phyloP scores from a whole-genome alignment of 1,140 invertebrate genomes.

The Rhopalosiphum padi region DNA sequence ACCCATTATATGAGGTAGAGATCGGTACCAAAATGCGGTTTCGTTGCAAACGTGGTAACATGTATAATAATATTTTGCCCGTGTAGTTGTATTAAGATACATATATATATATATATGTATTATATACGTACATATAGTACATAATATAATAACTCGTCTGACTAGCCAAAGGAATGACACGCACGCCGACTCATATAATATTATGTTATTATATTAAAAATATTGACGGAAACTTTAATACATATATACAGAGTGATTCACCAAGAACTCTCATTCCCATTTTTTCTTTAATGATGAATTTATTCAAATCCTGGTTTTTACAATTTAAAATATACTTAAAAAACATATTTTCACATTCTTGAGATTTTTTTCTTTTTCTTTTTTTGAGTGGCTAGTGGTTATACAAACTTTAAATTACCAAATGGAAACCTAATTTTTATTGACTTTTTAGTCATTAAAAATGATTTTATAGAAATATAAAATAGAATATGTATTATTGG shows the following conservation, averaged over 20 bases:
- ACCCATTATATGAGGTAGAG: neutral
- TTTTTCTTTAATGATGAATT: too few species aligned
- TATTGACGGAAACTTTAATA: neutral
- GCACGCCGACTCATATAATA: neutral
- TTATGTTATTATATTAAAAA: neutral
- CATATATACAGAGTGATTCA: neutral
- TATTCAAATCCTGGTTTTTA: too few species aligned
- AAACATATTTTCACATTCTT: neutral
- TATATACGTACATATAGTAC: too few species aligned
- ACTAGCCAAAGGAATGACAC: neutral
- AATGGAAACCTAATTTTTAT: too few species aligned
- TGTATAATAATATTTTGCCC: neutral
- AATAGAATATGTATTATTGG: too few species aligned
- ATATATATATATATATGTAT: neutral
- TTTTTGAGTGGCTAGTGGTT: neutral
- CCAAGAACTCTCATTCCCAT: neutral
- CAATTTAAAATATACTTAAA: neutral
- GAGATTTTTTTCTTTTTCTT: neutral
- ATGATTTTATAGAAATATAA: too few species aligned
- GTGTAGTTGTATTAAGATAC: neutral
- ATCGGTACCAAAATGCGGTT: neutral
- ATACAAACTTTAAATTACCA: neutral
- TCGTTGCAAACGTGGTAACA: neutral
- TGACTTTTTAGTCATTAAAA: too few species aligned
- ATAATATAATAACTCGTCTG: neutral